Evolutionary conservation across 2,888 invertebrate genomes (phyloP).

Genomic region (Hirudinaria manillensis): DNA sequence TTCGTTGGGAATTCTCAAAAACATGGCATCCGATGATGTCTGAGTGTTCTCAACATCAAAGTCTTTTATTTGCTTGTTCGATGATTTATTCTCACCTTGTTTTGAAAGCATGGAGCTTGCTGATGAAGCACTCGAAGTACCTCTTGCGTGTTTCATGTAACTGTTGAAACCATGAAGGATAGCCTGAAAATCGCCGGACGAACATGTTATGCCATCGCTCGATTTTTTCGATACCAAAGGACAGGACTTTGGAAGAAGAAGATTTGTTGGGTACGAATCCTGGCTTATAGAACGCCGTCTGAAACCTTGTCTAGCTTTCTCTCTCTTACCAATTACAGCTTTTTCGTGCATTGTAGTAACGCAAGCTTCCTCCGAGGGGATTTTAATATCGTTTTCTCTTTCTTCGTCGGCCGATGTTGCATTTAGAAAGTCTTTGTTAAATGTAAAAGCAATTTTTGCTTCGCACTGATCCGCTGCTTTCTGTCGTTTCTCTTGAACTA

Average conservation of each 20-base stretch:
- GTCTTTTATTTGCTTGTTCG: conserved; percentile 4
- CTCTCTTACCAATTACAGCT: conserved; percentile 1
- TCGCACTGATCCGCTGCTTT: conserved; percentile 35
- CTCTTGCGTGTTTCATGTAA: conserved; percentile 15
- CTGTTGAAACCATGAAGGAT: conserved; percentile 35
- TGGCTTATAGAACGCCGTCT: conserved; percentile 41
- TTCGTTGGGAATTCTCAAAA: background rate
- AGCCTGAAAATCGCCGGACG: conserved; percentile 39
- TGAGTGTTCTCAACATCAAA: conserved; percentile 1
- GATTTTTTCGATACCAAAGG: background rate
- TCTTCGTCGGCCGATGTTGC: background rate
- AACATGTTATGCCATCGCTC: conserved; percentile 40
- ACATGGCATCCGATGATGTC: background rate
- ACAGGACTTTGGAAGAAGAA: conserved; percentile 9
- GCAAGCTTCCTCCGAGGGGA: background rate
- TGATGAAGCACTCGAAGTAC: conserved; percentile 17
- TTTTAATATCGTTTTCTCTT: background rate
- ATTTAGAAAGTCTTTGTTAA: conserved; percentile 12
- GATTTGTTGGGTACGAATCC: conserved; percentile 31
- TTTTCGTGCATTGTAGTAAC: background rate
- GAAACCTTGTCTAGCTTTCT: conserved; percentile 35
- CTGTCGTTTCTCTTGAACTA: conserved; percentile 40
- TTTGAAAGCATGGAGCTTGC: conserved; percentile 14
- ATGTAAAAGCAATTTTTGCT: conserved; percentile 20
- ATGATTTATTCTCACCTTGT: conserved; percentile 14